phyloP scores from a whole-genome alignment of 37 sponge, comb jelly and placozoan genomes.

The Hexactinellida sp. region DNA sequence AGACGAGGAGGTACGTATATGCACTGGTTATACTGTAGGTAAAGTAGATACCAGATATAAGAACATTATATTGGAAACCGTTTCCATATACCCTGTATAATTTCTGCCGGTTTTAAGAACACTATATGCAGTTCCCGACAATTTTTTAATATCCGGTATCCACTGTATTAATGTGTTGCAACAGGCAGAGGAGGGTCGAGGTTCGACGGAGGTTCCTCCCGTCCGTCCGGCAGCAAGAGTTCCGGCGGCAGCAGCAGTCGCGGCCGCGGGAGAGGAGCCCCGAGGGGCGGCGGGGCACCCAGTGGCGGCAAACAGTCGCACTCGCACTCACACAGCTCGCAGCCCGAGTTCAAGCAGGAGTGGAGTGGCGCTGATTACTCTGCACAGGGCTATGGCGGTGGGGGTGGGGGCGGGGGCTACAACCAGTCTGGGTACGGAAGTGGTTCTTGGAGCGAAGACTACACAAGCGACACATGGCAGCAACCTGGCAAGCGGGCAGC shows the following conservation, averaged over 20 bases:
- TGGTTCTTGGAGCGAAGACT: not conserved
- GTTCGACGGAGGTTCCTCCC: not conserved
- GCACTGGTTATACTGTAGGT: too few species aligned
- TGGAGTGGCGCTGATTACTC: not conserved
- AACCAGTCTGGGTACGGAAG: not conserved
- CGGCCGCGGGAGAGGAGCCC: not conserved
- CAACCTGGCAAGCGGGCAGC: not conserved
- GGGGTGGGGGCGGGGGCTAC: not conserved
- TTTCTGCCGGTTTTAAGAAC: too few species aligned
- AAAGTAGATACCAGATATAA: too few species aligned
- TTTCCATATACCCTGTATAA: too few species aligned
- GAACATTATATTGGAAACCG: too few species aligned
- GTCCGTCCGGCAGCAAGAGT: not conserved
- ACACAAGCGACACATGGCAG: not conserved
- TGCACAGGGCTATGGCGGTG: not conserved
- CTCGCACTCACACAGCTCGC: not conserved
- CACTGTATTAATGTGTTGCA: not conserved
- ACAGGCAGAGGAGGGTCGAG: not conserved
- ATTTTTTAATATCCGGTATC: not conserved
- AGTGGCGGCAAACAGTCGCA: not conserved
- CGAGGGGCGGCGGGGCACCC: not conserved
- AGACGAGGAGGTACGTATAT: not conserved
- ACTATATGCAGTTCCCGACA: too few species aligned
- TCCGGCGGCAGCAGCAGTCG: not conserved
- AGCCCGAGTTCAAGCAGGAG: not conserved